Base-by-base conservation (phyloP, 2,888 invertebrate species). In the Cyrtodaria siliqua region DNA sequence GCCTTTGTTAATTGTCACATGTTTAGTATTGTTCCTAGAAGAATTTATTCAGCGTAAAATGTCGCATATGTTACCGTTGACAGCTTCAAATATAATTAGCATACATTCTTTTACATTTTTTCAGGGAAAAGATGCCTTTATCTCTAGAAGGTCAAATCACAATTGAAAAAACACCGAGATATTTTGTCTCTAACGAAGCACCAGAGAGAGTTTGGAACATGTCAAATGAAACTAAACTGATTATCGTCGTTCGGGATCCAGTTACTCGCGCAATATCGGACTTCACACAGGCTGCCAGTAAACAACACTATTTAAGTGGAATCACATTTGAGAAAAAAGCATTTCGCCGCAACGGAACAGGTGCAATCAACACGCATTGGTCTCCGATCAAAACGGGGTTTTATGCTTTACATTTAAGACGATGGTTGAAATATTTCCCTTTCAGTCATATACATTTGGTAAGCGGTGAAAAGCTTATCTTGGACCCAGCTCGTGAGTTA, bases 131-230 rank as follows among this genome's bases (percentile, higher is more conserved):
- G 91, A 98, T 98, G 98, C 98, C 98, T 0, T 95, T 96, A 3
- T 97, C 97, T 0, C 93, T 96, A 52, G 95, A 96, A 87, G 96
- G 96, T 0, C 97, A 98, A 93, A 95, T 97, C 69, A 97, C 97
- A 12, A 96, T 98, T 95, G 98, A 98, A 92, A 98, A 98, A 93
- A 97, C 97, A 0, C 98, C 98, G 0, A 96, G 97, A 53, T 98
- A 98, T 91, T 97, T 97, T 94, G 96, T 98, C 71, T 97, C 97
- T 1, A 95, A 95, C 80, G 96, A 96, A 71, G 97, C 96, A 2
- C 97, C 98, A 0, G 94, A 95, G 77, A 94, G 97, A 49, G 96
- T 98, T 9, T 95, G 95, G 87, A 95, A 96, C 77, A 97, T 97
- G 97, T 96, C 97, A 91, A 95, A 96, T 0, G 94, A 95, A 55